Conservation (phyloP, 1,140 invertebrate genomes). For the Octopus bimaculoides region DNA sequence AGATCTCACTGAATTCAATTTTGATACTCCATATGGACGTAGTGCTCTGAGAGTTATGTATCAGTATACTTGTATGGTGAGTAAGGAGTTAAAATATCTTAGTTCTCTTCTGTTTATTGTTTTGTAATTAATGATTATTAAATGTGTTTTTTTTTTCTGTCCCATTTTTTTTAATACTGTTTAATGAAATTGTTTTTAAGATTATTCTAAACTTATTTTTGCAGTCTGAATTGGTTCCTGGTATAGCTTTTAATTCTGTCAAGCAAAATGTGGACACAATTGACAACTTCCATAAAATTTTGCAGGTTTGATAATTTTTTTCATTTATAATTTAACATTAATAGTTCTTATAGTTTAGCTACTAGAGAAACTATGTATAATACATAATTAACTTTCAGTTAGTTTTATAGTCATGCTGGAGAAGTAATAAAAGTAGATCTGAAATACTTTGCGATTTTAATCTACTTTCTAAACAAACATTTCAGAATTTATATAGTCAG, state of each 20-base stretch:
- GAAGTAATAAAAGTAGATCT: too few species aligned
- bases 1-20: constrained; percentile 49
- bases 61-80: constrained; percentile 42
- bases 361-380: too few species aligned
- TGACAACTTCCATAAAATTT: constrained; percentile 9
- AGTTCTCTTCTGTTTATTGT: too few species aligned
- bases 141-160: too few species aligned
- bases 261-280: not conserved
- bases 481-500: too few species aligned
- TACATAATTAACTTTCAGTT: too few species aligned
- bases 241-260: not conserved
- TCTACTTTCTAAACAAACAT: too few species aligned
- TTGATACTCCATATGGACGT: constrained; percentile 50
- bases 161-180: not conserved
- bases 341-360: too few species aligned
- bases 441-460: too few species aligned
- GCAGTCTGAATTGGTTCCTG: constrained; percentile 12
- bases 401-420: too few species aligned
- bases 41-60: constrained; percentile 44
- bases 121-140: too few species aligned
- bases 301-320: constrained; percentile 10
- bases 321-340: not conserved
- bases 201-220: not conserved
- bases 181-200: not conserved
- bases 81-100: constrained; percentile 9